Evolutionary conservation across 2,888 invertebrate genomes (phyloP), one percentile per base, ranked within the genome.

Genomic region (Campoplex nolae): DNA sequence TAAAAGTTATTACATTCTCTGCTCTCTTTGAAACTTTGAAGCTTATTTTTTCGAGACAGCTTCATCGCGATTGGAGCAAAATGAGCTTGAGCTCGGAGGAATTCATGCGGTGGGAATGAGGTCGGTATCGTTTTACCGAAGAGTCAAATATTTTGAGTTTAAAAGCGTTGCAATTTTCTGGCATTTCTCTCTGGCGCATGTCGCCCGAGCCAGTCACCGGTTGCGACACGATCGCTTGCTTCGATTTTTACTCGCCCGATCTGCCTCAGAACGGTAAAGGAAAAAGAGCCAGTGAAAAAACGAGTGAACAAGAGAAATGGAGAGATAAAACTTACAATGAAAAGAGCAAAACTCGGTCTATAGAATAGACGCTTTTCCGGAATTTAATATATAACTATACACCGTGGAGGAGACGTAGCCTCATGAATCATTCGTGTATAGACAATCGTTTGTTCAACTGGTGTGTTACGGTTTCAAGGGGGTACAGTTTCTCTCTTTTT

Each of bases 361-460:
- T 65, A 73, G 48, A 77, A 76, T 65, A 75, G 70, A 82, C 70
- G 70, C 48, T 76, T 81, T 71, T 82, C 79, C 82, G 48, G 75
- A 84, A 81, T 62, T 11, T 54, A 35, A 32, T 48, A 38, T 28
- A 62, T 28, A 70, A 58, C n/a, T 70, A 48, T 58, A 38, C 6
- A 48, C 35, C 28, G 35, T 42, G 42, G 78, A 68, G 42, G 78
- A 68, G 78, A 28, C 82, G 78, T 62, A 68, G 68, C 70, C 67
- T 87, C 82, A 84, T 84, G 82, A 84, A 84, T 79, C 84, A 87
- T 87, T 82, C 75, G 75, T 75, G 42, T 62, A 74, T 75, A 74
- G 75, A 76, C 51, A 84, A 79, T 28, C 78, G 71, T 79, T 84
- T 73, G 58, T 77, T 82, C 84, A 42, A 70, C 75, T 54, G 51